Evolutionary conservation across 1,140 invertebrate genomes (phyloP).

Genomic region (Hydropsyche tenuis): DNA sequence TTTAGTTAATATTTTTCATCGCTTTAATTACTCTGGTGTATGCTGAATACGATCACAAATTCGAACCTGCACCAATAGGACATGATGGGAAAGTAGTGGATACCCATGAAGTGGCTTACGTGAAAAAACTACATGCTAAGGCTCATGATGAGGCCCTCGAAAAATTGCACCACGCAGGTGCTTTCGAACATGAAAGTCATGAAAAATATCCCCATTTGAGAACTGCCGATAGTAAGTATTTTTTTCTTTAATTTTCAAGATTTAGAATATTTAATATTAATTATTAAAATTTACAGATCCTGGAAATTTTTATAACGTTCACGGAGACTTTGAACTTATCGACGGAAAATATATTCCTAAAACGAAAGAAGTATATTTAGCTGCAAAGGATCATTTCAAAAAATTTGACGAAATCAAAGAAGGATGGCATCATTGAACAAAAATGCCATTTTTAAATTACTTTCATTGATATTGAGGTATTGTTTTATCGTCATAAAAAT

Average conservation of each 20-base stretch:
- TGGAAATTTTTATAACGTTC: background rate
- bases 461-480: too few species aligned
- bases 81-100: conserved; percentile 58
- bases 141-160: conserved; percentile 53
- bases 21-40: too few species aligned
- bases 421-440: too few species aligned
- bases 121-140: conserved; percentile 59
- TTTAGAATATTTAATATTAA: too few species aligned
- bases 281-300: too few species aligned
- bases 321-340: background rate
- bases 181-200: background rate
- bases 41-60: background rate
- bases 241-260: too few species aligned
- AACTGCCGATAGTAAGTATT: too few species aligned
- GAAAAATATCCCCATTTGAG: too few species aligned
- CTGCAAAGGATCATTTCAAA: background rate
- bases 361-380: background rate
- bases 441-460: too few species aligned
- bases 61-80: conserved; percentile 49
- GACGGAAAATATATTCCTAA: background rate
- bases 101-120: conserved; percentile 60
- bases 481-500: too few species aligned
- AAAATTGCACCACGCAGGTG: background rate
- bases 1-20: background rate
- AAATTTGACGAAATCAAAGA: background rate